phyloP scores from a whole-genome alignment of 2,797 vertebrate genomes.

The Pangasius macronema region DNA sequence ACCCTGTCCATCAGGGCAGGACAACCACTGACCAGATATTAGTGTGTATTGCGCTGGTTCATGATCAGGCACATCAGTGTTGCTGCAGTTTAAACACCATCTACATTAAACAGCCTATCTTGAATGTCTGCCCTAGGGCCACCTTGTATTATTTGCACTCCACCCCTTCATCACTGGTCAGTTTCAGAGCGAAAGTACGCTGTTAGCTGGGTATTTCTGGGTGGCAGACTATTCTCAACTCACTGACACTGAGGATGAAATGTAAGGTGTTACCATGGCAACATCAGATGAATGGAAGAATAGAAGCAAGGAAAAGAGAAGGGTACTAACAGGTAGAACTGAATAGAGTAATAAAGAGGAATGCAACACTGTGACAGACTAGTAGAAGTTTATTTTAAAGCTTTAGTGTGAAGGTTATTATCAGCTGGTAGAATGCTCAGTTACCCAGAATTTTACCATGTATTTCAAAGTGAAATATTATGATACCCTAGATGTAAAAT shows the following conservation, averaged over 20 bases:
- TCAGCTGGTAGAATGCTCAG: not conserved
- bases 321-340: not conserved
- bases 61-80: not conserved
- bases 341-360: not conserved
- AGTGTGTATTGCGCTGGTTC: not conserved
- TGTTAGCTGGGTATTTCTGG: slow-evolving; percentile 3
- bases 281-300: slow-evolving; percentile 2
- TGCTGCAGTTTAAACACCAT: not conserved
- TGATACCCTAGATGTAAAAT: not conserved
- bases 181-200: not conserved
- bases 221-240: not conserved
- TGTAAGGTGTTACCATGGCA: slow-evolving; percentile 2
- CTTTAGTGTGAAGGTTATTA: not conserved
- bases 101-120: not conserved
- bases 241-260: slow-evolving; percentile 13
- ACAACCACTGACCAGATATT: not conserved
- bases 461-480: not conserved
- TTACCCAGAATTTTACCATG: not conserved
- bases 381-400: not conserved
- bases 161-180: not conserved
- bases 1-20: not conserved
- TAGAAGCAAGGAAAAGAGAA: not conserved
- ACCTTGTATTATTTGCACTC: not conserved
- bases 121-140: not conserved
- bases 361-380: not conserved